Conservation (phyloP, 2,797 vertebrate genomes). For the Zalophus californianus region DNA sequence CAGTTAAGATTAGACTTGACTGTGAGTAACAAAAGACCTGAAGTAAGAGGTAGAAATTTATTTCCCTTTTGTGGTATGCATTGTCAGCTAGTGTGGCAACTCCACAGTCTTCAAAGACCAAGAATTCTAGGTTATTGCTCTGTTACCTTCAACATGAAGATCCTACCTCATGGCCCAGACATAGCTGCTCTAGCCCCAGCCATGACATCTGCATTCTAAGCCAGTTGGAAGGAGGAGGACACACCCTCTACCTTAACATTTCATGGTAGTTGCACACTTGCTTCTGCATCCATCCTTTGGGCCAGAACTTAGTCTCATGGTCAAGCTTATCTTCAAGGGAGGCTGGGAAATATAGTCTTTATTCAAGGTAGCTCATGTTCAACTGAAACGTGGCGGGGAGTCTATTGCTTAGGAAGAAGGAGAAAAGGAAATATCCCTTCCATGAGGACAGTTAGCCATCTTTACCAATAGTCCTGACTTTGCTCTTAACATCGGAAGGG, state of each 20-base stretch:
- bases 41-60: conserved; percentile 15
- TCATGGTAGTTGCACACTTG: background rate
- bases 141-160: background rate
- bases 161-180: background rate
- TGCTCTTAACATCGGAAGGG: background rate
- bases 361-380: background rate
- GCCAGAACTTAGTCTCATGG: background rate
- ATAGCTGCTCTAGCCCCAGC: background rate
- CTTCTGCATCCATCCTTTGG: background rate
- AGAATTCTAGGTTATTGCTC: background rate
- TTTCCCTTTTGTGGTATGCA: background rate
- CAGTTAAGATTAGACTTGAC: background rate
- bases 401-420: background rate
- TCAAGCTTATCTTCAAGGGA: background rate
- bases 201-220: background rate
- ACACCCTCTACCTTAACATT: background rate
- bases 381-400: background rate
- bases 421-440: background rate
- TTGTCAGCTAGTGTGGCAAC: background rate
- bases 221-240: background rate
- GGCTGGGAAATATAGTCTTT: conserved; percentile 5
- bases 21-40: background rate
- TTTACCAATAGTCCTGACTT: background rate
- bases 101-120: background rate
- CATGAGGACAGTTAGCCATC: background rate